Conservation (phyloP, 2,888 invertebrate species). For the Ophion obscuratus region DNA sequence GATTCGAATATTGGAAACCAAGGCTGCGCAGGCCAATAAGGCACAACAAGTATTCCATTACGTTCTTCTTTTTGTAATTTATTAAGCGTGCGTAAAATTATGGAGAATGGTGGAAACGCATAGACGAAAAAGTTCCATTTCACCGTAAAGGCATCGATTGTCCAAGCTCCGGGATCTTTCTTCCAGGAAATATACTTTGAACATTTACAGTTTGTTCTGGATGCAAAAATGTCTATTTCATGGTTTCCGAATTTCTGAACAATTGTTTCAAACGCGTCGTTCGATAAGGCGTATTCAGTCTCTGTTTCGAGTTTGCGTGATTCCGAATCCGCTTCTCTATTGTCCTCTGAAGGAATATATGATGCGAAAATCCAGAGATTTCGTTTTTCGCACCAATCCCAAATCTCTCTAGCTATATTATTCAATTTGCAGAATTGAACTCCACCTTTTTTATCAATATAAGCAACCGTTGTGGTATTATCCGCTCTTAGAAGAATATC, state of each 20-base stretch:
- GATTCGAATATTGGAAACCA: constrained; percentile 41
- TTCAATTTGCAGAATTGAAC: too few relatives aligned
- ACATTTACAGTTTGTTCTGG: constrained; percentile 38
- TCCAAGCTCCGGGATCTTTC: constrained; percentile 30
- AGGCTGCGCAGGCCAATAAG: constrained; percentile 29
- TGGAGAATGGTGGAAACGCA: constrained; percentile 61
- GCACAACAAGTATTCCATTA: constrained; percentile 47
- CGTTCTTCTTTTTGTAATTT: constrained; percentile 39
- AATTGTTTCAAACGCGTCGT: too few relatives aligned
- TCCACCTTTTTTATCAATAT: too few relatives aligned
- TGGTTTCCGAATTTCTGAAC: too few relatives aligned
- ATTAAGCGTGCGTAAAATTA: too few relatives aligned
- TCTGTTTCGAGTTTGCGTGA: too few relatives aligned
- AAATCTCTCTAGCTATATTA: too few relatives aligned
- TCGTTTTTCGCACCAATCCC: constrained; percentile 40
- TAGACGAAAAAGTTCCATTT: constrained; percentile 42
- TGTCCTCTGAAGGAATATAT: constrained; percentile 51
- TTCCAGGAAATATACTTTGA: constrained; percentile 39
- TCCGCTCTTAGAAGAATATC: too few relatives aligned
- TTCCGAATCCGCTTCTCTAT: constrained; percentile 41
- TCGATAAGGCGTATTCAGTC: too few relatives aligned
- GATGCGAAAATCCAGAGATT: constrained; percentile 48
- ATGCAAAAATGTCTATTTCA: constrained; percentile 53
- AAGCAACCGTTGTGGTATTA: too few relatives aligned
- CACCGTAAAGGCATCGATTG: constrained; percentile 50